Evolutionary conservation across 2,797 vertebrate genomes (phyloP), one percentile per base, ranked within the genome.

Genomic region (Helicolenus hilgendorfi): DNA sequence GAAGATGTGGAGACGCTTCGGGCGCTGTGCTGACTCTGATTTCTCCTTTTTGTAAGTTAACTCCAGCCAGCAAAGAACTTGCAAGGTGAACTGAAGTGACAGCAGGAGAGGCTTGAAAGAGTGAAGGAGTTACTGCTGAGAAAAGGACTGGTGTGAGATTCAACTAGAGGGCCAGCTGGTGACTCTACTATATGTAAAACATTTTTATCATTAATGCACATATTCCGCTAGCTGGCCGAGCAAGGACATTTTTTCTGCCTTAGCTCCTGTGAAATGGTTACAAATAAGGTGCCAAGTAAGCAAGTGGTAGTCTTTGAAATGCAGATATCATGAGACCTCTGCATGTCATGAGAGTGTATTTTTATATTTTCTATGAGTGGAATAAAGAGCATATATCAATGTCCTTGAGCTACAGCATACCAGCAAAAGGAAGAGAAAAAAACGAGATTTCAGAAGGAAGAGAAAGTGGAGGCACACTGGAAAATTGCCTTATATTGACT

Each of bases 61-160:
- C 82, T 84, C 35, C 73, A 79, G 70, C 60, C 26, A 58, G 63
- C 45, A 85, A 63, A 18, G 5, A 80, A 77, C 38, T 63, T 73
- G 38, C 26, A 70, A 80, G 72, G 60, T 85, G 90, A 81, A 67
- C 73, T 79, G 70, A 76, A 76, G 65, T 78, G 62, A 75, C 69
- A 72, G 58, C 38, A 83, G 58, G 13, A 72, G 64, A 88, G 33
- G 6, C 29, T 79, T 58, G 13, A 71, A 41, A 62, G 49, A 83
- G 63, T 14, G 35, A 26, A 59, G 38, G 26, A 59, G 72, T 64
- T 62, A 10, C 4, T 38, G 60, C 53, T 67, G 71, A 62, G 53
- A 73, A 59, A 26, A 70, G 49, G 38, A 58, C 10, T 72, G 35
- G 5, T 67, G 20, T 45, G n/a, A 11, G 27, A 77, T 79, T 78